phyloP scores from a whole-genome alignment of 2,113 vertebrate genomes.

The Datnioides undecimradiatus region DNA sequence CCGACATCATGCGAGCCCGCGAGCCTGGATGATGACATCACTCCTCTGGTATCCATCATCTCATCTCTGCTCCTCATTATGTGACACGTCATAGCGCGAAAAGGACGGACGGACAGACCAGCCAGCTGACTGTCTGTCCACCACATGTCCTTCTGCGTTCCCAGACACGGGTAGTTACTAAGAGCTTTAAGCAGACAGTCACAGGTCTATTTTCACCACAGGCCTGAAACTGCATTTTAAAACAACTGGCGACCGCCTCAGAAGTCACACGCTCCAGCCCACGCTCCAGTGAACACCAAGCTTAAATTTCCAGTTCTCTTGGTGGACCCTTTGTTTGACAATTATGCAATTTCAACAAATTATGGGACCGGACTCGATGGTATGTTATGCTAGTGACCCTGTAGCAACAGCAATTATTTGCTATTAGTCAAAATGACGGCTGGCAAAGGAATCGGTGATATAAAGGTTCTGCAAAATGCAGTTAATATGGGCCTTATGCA shows the following conservation, averaged over 20 bases:
- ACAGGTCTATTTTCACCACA: slow-evolving; percentile 67
- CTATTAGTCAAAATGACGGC: slow-evolving; percentile 11
- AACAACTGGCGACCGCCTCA: slow-evolving; percentile 44
- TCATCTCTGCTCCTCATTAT: slow-evolving; percentile 59
- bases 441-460: slow-evolving; percentile 1
- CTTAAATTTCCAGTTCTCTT: not conserved
- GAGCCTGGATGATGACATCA: slow-evolving; percentile 49
- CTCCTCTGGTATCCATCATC: slow-evolving; percentile 53
- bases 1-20: slow-evolving; percentile 26
- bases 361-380: not conserved
- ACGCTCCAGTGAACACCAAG: slow-evolving; percentile 11
- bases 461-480: not conserved
- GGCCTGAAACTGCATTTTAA: slow-evolving; percentile 34
- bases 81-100: slow-evolving; percentile 54
- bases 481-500: not conserved
- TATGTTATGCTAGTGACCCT: not conserved
- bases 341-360: slow-evolving; percentile 14
- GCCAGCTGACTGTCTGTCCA: slow-evolving; percentile 54
- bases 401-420: slow-evolving; percentile 2
- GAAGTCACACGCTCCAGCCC: slow-evolving; percentile 27
- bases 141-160: slow-evolving; percentile 66
- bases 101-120: slow-evolving; percentile 33
- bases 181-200: slow-evolving; percentile 64
- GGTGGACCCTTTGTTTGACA: not conserved
- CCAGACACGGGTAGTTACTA: slow-evolving; percentile 70